Conservation (phyloP, 2,797 vertebrate species). For the Sylvilagus floridanus region DNA sequence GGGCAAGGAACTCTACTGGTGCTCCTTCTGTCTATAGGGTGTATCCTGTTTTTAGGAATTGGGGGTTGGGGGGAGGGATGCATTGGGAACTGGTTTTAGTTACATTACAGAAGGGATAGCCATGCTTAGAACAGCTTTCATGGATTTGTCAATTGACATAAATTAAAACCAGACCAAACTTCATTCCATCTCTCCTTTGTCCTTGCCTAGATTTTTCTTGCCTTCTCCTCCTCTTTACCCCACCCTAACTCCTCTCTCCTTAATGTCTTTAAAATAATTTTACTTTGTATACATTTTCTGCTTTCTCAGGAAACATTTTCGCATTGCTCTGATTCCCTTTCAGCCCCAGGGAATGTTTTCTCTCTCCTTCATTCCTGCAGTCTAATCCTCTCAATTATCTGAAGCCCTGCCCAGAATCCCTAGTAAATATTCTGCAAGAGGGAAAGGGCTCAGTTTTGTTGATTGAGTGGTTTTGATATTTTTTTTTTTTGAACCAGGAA, state of each 20-base stretch:
- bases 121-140: constrained; percentile 77
- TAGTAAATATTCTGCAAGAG: constrained; percentile 62
- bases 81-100: constrained; percentile 75
- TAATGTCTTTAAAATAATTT: constrained; percentile 53
- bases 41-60: constrained; percentile 73
- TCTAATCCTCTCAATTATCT: constrained; percentile 62
- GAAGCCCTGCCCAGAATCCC: constrained; percentile 19
- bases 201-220: constrained; percentile 65
- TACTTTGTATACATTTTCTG: constrained; percentile 51
- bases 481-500: constrained; percentile 36
- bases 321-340: constrained; percentile 7
- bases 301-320: constrained; percentile 60
- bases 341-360: constrained; percentile 64
- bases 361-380: constrained; percentile 59
- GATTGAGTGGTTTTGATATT: constrained; percentile 46
- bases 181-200: constrained; percentile 75
- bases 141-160: constrained; percentile 76
- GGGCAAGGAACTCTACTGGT: constrained; percentile 13
- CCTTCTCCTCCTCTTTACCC: background rate
- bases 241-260: background rate
- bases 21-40: constrained; percentile 61
- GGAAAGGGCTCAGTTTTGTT: constrained; percentile 20
- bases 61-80: constrained; percentile 43
- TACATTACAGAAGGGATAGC: constrained; percentile 72
- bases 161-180: constrained; percentile 82